Evolutionary conservation across 1,140 invertebrate genomes (phyloP).

Genomic region (Drosophila kanapiae): DNA sequence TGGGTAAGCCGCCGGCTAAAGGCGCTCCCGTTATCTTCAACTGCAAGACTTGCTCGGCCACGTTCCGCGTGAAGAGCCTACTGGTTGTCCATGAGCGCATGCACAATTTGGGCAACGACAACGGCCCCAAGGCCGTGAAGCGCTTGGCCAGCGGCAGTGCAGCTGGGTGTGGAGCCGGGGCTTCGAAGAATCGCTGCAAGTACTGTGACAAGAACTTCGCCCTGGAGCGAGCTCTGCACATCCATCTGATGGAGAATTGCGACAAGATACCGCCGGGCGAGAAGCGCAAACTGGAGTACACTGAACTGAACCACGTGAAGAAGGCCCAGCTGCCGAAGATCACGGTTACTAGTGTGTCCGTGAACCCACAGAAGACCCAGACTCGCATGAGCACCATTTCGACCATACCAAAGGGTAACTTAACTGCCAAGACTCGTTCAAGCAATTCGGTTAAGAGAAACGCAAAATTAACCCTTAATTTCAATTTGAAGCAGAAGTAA

Average conservation of each 20-base stretch:
- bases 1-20: background rate
- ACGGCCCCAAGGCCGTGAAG: constrained; percentile 34
- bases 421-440: background rate
- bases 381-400: constrained; percentile 13
- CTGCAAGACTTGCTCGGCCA: constrained; percentile 52
- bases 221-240: constrained; percentile 71
- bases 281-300: constrained; percentile 73
- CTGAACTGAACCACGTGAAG: constrained; percentile 72
- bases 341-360: background rate
- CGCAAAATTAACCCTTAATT: background rate
- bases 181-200: constrained; percentile 58
- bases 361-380: constrained; percentile 9
- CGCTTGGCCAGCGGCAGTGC: constrained; percentile 1
- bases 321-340: constrained; percentile 75
- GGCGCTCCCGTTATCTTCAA: constrained; percentile 11
- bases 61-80: constrained; percentile 47
- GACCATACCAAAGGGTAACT: constrained; percentile 25
- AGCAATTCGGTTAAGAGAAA: constrained; percentile 8
- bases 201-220: constrained; percentile 80
- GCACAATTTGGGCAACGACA: constrained; percentile 42
- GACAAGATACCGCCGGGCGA: constrained; percentile 74
- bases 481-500: background rate
- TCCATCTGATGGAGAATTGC: constrained; percentile 78
- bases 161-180: background rate
- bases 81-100: constrained; percentile 61